These are phyloP conservation scores for Drosophila albomicans DNA, from an alignment of 1,140 invertebrate species.

Conservation along the genomic window DNA sequence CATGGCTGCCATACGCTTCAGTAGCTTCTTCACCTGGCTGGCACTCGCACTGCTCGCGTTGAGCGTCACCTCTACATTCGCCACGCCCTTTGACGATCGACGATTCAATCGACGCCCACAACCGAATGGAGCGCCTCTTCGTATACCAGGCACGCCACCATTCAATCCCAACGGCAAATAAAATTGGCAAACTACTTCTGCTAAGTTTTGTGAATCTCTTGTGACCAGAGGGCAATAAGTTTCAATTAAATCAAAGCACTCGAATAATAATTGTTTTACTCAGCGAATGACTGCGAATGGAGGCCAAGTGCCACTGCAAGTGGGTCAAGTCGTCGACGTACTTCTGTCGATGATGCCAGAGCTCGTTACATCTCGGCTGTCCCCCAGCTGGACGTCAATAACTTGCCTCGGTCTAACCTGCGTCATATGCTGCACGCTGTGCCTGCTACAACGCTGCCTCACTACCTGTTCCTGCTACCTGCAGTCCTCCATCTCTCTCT, in stretches of 20 bases:
- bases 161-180: conserved; percentile 71
- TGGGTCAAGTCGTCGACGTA: conserved; percentile 13
- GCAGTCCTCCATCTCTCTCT: conserved; percentile 5
- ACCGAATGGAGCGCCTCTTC: conserved; percentile 12
- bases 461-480: conserved; percentile 3
- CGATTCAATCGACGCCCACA: conserved; percentile 31
- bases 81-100: conserved; percentile 59
- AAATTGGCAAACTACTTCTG: conserved; percentile 16
- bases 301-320: conserved; percentile 54
- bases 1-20: conserved; percentile 48
- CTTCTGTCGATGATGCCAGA: neutral
- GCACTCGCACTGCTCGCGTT: conserved; percentile 55
- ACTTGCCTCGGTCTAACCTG: too few species aligned
- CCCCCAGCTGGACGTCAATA: neutral
- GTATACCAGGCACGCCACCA: conserved; percentile 64
- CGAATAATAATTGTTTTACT: conserved; percentile 53
- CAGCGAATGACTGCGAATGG: conserved; percentile 27
- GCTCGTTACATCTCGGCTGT: neutral
- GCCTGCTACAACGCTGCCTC: too few species aligned
- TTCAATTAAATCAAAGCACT: conserved; percentile 64
- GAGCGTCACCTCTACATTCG: conserved; percentile 21
- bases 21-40: conserved; percentile 45
- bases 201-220: conserved; percentile 5
- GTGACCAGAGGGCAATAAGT: conserved; percentile 30
- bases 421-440: too few species aligned